Percentiles rank a stretch among this genome's conserved stretches.
Conservation (phyloP, 2,113 vertebrate genomes). For the Apeltes quadracus region DNA sequence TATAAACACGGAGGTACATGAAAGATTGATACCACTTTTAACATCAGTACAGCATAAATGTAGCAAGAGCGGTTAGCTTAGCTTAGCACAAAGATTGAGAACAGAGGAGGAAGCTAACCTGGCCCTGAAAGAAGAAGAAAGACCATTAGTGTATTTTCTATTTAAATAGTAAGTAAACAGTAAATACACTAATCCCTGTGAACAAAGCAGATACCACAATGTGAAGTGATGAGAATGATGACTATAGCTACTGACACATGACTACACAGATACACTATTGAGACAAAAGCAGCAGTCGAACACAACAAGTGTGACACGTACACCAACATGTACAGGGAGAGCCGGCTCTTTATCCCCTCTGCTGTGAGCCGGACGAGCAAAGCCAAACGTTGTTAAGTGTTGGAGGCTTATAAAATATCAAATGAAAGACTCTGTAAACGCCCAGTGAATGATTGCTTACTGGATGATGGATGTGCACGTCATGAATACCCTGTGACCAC, state of each 20-base stretch:
- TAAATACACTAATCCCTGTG: not conserved
- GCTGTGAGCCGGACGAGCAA: constrained; percentile 26
- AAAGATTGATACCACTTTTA: no score
- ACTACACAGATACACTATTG: not conserved
- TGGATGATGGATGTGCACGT: not conserved
- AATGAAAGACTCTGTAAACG: constrained; percentile 15
- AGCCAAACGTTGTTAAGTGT: constrained; percentile 9
- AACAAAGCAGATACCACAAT: not conserved
- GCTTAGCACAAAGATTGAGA: not conserved
- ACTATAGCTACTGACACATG: not conserved
- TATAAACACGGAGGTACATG: not conserved
- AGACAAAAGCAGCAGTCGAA: not conserved
- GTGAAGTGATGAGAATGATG: not conserved
- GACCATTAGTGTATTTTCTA: no score
- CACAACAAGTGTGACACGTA: constrained; percentile 8
- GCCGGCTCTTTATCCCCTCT: constrained; percentile 43
- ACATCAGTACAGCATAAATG: not conserved
- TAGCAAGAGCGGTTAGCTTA: not conserved
- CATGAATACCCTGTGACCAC: not conserved
- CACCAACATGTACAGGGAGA: constrained; percentile 13
- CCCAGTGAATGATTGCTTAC: not conserved
- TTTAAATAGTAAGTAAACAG: not conserved
- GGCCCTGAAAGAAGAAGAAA: no score
- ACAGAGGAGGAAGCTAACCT: not conserved
- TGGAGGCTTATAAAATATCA: constrained; percentile 4